Evolutionary conservation across 2,113 vertebrate genomes (phyloP).

Genomic region (Marmota monax): DNA sequence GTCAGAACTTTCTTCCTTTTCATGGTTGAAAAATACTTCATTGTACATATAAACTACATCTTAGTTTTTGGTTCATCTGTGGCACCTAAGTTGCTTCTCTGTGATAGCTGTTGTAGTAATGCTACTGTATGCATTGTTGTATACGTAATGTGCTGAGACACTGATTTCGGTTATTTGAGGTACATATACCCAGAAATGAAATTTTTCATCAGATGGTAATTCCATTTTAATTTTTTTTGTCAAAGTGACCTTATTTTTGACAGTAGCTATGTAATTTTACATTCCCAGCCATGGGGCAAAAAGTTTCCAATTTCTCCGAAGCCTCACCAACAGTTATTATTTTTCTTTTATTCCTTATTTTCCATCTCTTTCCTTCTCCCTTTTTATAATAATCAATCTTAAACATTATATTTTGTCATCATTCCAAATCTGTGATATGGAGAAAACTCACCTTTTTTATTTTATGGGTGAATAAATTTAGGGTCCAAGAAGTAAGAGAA

Average conservation of each 20-base stretch:
- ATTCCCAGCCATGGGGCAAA: background rate
- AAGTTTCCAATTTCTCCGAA: background rate
- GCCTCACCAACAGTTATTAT: background rate
- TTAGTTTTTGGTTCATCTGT: background rate
- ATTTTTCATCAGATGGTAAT: background rate
- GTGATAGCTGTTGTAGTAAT: background rate
- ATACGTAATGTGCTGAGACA: background rate
- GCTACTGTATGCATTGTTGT: background rate
- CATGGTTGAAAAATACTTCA: background rate
- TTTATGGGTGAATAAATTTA: background rate
- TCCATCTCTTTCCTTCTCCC: too few relatives aligned
- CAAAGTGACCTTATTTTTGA: background rate
- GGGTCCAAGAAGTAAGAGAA: background rate
- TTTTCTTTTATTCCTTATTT: background rate
- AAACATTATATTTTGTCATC: background rate
- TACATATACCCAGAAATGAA: background rate
- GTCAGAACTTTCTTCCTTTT: background rate
- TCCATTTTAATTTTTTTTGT: background rate
- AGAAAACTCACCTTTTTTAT: background rate
- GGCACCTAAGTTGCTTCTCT: background rate
- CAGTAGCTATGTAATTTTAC: background rate
- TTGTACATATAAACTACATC: too few relatives aligned
- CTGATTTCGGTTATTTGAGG: background rate
- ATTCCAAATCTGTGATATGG: background rate
- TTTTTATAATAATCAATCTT: background rate